Base-by-base conservation (phyloP, 1,140 invertebrate genomes). In the Meloidogyne chitwoodi region DNA sequence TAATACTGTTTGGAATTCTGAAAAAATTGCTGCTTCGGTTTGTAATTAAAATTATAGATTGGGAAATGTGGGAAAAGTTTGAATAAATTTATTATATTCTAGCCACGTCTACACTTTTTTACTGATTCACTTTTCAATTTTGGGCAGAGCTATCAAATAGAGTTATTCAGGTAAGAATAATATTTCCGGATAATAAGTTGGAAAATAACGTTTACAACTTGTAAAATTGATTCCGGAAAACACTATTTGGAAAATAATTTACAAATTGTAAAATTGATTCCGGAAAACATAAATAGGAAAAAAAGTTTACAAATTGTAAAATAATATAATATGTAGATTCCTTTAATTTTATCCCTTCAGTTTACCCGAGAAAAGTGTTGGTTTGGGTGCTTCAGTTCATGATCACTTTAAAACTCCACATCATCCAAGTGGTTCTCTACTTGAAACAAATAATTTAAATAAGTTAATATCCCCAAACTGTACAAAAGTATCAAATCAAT, bases 41-140 rank as follows among this genome's bases (percentile, higher is more conserved):
- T 6, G 74, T 27, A 44, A 73, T 27, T 27, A 5, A 19, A 31
- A n/a, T n/a, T n/a, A n/a, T n/a, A n/a, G n/a, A n/a, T n/a, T n/a
- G n/a, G n/a, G n/a, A n/a, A n/a, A n/a, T n/a, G n/a, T n/a, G n/a
- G n/a, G 3, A 22, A 74, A 66, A 61, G 73, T 74, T 22, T 61
- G 14, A 24, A 74, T 31, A 74, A 22, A 24, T 38, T 12, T 22
- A 74, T n/a, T 29, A 77, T n/a, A 22, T 73, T 86, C 74, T 66
- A 85, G 83, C 84, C 84, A 6, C 83, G 84, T 16, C 81, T 87
- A 64, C 85, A 87, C 41, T 87, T 86, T 79, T 79, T 77, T 11
- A 86, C 83, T 14, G 80, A 84, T 62, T 79, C 67, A 22, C 29
- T 86, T 2, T 86, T 86, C 68, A 74, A 76, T 19, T 86, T 86